Evolutionary conservation across 2,113 vertebrate genomes (phyloP).

Genomic region (Canis aureus): DNA sequence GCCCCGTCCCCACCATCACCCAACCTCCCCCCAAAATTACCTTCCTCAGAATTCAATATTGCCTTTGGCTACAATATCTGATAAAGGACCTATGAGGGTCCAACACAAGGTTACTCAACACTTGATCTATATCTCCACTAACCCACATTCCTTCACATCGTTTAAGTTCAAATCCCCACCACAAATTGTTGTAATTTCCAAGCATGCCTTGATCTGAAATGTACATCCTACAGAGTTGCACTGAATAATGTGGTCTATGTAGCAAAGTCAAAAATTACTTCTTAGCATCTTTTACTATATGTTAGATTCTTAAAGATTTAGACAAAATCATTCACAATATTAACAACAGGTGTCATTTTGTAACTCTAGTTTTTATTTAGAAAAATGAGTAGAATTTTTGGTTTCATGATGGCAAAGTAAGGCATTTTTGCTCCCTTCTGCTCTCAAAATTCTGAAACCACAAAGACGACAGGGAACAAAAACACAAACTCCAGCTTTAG

Average conservation of each 20-base stretch:
- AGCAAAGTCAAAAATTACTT: constrained; percentile 32
- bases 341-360: neutral
- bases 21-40: neutral
- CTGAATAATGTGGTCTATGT: neutral
- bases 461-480: constrained; percentile 29
- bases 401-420: constrained; percentile 7
- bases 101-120: neutral
- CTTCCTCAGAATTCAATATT: neutral
- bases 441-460: constrained; percentile 56
- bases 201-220: neutral
- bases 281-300: neutral
- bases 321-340: constrained; percentile 11
- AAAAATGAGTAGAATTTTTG: constrained; percentile 39
- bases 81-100: neutral
- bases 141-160: neutral
- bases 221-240: neutral
- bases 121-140: neutral
- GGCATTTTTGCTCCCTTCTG: neutral
- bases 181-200: neutral
- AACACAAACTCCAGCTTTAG: constrained; percentile 33
- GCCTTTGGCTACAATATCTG: neutral
- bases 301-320: constrained; percentile 9
- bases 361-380: constrained; percentile 35
- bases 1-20: neutral
- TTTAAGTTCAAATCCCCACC: constrained; percentile 21